Base-by-base conservation (phyloP, 2,888 invertebrate species). In the Cephus pygmeus region DNA sequence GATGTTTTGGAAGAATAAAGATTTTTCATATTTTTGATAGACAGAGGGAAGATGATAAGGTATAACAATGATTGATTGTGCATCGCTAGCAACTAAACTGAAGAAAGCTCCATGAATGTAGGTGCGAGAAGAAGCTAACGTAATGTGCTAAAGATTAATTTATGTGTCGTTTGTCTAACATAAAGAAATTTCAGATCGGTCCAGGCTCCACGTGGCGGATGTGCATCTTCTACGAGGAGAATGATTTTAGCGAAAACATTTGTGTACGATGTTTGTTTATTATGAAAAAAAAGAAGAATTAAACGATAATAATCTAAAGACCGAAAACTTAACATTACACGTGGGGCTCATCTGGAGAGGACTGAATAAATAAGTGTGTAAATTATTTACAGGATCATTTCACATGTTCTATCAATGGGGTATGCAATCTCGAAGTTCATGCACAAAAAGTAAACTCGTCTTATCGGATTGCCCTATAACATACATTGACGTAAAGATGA, bases 371-470 rank as follows among this genome's bases (percentile, higher is more conserved):
- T 31, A 15, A 12, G 71, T 0, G 71, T 71, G 71, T 31, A 31
- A 71, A 71, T 71, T 71, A 71, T 71, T 71, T 71, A 71, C 71
- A 31, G 71, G 71, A 23, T 56, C 23, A 56, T 56, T 23, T 56
- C 71, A 23, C 71, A 71, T 34, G 71, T 71, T 71, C 71, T 71
- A 71, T 23, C 34, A 71, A 30, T 33, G 34, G 71, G 31, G 3
- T 35, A n/a, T 36, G 74, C 74, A 74, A 36, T 74, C 35, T 74
- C 11, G 56, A 23, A 30, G 9, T 35, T 36, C 74, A 74, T 74
- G 74, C 74, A 74, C 3, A 34, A 56, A 56, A 74, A 74, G 35
- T 71, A 71, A 71, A 74, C 23, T 12, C 15, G 71, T 33, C 34
- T 15, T 30, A 71, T 71, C 12, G 12, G 23, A 71, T 71, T 15